Evolutionary conservation across 2,113 vertebrate species (phyloP), one percentile per base, ranked within the genome.

Genomic region (Leptosomus discolor): DNA sequence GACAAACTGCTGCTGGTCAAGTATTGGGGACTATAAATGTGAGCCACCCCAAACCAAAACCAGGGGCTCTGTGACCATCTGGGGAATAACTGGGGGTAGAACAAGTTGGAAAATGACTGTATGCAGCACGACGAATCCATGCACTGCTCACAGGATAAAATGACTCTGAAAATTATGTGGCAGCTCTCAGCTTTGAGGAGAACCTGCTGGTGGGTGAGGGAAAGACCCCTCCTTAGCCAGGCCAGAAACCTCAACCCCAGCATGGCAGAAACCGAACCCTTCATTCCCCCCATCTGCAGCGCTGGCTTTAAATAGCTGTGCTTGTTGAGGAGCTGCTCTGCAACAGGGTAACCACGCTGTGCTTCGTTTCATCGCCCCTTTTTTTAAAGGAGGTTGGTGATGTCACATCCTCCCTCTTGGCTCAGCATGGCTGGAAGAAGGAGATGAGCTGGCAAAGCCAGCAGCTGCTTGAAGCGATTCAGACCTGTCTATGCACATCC

Each of bases 401-500:
- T 56, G 5, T 54, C 2, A 2, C 8, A 0, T 92, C 53, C 51
- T 81, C 51, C 11, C 29, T 69, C 51, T 63, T 74, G 64, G 15
- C 63, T 74, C 7, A 4, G 46, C 78, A 51, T 60, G 81, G 68
- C 80, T 87, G 69, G 63, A 46, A 65, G 69, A 10, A 77, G 74
- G 32, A 51, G 85, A 61, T n/a, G 15, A 88, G 53, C 43, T 94
- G 93, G 64, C 89, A 75, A 81, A 77, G 45, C 45, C 37, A 43
- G 73, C 46, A 64, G 79, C 86, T 85, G 57, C 92, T 92, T 81
- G 39, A 64, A 95, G 77, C 0, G 0, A 88, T 86, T 39, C 36
- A 75, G 94, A 32, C 95, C 80, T 97, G 96, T 68, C 92, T 95
- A 11, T 85, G 74, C 91, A 89, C 53, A 95, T 92, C 90, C 88